These are phyloP conservation scores for Rhingia rostrata DNA, from an alignment of 2,888 invertebrate genomes.

Conservation along the genomic window DNA sequence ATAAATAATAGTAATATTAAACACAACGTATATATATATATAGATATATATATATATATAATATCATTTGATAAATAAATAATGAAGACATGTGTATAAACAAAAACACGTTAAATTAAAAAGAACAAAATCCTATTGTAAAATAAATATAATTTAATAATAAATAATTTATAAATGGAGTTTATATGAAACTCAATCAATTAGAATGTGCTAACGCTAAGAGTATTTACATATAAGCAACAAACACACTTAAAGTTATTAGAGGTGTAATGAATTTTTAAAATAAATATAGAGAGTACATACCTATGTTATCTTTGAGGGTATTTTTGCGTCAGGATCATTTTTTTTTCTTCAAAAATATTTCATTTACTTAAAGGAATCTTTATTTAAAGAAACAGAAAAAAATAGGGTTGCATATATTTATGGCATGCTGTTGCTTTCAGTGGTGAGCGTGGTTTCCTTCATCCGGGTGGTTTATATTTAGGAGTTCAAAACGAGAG, in stretches of 20 bases:
- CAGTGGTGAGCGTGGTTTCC: too few relatives aligned
- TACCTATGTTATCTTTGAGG: too few relatives aligned
- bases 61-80: slow-evolving; percentile 1
- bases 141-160: slow-evolving; percentile 20
- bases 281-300: background rate
- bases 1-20: slow-evolving; percentile 3
- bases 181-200: slow-evolving; percentile 25
- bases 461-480: too few relatives aligned
- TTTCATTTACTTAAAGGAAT: too few relatives aligned
- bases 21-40: slow-evolving; percentile 3
- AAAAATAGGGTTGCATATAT: too few relatives aligned
- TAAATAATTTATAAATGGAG: background rate
- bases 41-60: background rate
- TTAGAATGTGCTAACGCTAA: slow-evolving; percentile 32
- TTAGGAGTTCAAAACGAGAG: too few relatives aligned
- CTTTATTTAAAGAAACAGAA: too few relatives aligned
- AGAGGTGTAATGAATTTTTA: background rate
- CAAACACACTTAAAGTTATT: background rate
- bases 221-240: slow-evolving; percentile 20
- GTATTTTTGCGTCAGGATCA: too few relatives aligned
- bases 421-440: too few relatives aligned
- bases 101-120: slow-evolving; percentile 7
- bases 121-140: slow-evolving; percentile 20
- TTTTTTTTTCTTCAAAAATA: too few relatives aligned
- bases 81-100: background rate